Evolutionary conservation across 2,797 vertebrate genomes (phyloP).

Genomic region (Borostomias antarcticus): DNA sequence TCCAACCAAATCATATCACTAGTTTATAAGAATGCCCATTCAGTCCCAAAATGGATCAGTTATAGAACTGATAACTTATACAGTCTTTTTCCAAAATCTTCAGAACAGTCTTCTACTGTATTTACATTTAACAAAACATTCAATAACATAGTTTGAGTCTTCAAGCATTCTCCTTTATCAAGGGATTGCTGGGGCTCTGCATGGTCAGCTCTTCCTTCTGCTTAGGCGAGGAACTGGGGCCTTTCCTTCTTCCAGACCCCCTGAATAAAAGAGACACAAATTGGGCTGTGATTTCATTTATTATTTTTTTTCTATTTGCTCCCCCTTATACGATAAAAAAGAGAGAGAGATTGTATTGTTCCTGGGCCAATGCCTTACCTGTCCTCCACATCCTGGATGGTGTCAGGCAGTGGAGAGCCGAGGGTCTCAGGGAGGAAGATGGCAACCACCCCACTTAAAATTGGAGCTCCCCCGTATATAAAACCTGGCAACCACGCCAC

Average conservation of each 20-base stretch:
- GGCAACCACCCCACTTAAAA: conserved; percentile 76
- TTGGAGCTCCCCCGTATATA: conserved; percentile 78
- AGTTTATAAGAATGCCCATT: background rate
- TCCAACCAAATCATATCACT: background rate
- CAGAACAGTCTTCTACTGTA: conserved; percentile 23
- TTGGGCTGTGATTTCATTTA: background rate
- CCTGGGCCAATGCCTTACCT: conserved; percentile 65
- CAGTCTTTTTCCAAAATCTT: background rate
- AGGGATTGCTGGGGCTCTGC: conserved; percentile 48
- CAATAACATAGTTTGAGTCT: conserved; percentile 18
- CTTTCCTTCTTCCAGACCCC: conserved; percentile 48
- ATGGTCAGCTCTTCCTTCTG: conserved; percentile 55
- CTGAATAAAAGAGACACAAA: conserved; percentile 49
- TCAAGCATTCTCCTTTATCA: conserved; percentile 66
- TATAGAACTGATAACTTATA: background rate
- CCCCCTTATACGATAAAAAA: background rate
- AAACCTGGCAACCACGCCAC: conserved; percentile 73
- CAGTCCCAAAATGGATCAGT: background rate
- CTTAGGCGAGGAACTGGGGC: conserved; percentile 34
- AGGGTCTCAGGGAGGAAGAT: conserved; percentile 84
- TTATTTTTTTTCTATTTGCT: conserved; percentile 10
- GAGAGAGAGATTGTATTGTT: background rate
- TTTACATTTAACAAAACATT: conserved; percentile 26
- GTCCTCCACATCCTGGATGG: conserved; percentile 82
- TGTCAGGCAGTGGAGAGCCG: conserved; percentile 78